phyloP scores from a whole-genome alignment of 2,888 invertebrate genomes.

The Phyllotreta cruciferae region DNA sequence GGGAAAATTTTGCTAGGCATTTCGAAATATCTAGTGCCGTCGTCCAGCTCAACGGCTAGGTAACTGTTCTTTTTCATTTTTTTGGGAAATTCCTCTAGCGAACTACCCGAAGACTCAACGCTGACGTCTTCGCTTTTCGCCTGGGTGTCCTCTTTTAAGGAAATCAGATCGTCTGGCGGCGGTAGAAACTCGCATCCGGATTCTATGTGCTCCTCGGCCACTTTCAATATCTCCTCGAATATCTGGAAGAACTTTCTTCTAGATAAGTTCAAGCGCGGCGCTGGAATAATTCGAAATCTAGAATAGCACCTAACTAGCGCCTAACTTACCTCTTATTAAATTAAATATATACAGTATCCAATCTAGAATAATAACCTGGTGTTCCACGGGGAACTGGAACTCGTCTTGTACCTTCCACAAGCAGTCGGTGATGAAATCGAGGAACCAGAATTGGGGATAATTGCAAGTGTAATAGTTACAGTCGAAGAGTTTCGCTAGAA shows the following conservation, averaged over 20 bases:
- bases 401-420: slow-evolving; percentile 58
- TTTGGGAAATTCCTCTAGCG: neutral
- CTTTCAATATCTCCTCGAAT: slow-evolving; percentile 53
- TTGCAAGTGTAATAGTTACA: slow-evolving; percentile 52
- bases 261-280: slow-evolving; percentile 48
- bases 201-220: slow-evolving; percentile 53
- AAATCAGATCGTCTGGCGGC: slow-evolving; percentile 49
- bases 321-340: slow-evolving; percentile 51
- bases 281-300: slow-evolving; percentile 38
- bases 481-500: slow-evolving; percentile 49
- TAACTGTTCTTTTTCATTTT: slow-evolving; percentile 36
- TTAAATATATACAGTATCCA: slow-evolving; percentile 56
- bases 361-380: slow-evolving; percentile 54
- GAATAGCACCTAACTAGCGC: slow-evolving; percentile 1
- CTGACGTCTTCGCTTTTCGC: slow-evolving; percentile 18
- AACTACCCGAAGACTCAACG: slow-evolving; percentile 30
- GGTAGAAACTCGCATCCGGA: slow-evolving; percentile 49
- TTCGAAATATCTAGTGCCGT: slow-evolving; percentile 39
- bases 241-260: slow-evolving; percentile 51
- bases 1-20: slow-evolving; percentile 42
- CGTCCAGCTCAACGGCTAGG: slow-evolving; percentile 40
- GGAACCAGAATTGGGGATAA: slow-evolving; percentile 57
- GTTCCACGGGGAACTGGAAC: slow-evolving; percentile 50
- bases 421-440: slow-evolving; percentile 58
- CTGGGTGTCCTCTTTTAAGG: slow-evolving; percentile 28